Percentiles rank a stretch among this genome's conserved stretches.
Evolutionary conservation across 2,888 invertebrate genomes (phyloP).

Genomic region (Phyllotreta cruciferae): DNA sequence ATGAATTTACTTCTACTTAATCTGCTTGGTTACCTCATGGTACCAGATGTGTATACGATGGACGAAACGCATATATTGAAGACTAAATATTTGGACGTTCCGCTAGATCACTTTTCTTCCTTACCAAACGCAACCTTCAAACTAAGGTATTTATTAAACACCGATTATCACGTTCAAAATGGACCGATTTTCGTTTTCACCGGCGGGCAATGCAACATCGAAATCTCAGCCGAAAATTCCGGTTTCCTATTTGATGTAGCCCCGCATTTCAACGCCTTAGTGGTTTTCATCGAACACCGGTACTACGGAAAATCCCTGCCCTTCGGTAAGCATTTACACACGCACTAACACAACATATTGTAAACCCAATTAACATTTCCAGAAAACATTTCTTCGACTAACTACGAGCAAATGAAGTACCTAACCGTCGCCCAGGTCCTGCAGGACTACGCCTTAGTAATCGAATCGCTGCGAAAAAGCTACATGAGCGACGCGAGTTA

Average conservation of each 20-base stretch:
- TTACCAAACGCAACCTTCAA: conserved; percentile 74
- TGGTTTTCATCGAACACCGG: conserved; percentile 94
- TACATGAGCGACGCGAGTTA: conserved; percentile 42
- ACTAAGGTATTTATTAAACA: conserved; percentile 81
- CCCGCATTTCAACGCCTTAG: conserved; percentile 74
- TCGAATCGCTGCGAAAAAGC: conserved; percentile 65
- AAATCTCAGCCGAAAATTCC: conserved; percentile 86
- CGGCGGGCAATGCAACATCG: conserved; percentile 94
- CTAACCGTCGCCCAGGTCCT: conserved; percentile 90
- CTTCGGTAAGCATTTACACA: conserved; percentile 72
- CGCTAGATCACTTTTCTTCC: conserved; percentile 87
- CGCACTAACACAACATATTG: conserved; percentile 55
- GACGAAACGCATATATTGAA: not conserved
- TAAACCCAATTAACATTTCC: too few species aligned
- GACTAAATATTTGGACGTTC: conserved; percentile 65
- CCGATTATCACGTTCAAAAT: conserved; percentile 71
- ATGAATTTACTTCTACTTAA: too few species aligned
- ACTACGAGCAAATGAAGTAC: conserved; percentile 71
- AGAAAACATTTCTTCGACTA: too few species aligned
- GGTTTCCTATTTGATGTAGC: conserved; percentile 96
- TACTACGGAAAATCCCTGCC: conserved; percentile 93
- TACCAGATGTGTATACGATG: too few species aligned
- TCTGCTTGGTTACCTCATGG: too few species aligned
- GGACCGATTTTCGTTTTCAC: conserved; percentile 93
- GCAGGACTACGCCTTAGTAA: conserved; percentile 87